Evolutionary conservation across 2,113 vertebrate species (phyloP), one percentile per base, ranked within the genome.

Genomic region (Erythrolamprus reginae): DNA sequence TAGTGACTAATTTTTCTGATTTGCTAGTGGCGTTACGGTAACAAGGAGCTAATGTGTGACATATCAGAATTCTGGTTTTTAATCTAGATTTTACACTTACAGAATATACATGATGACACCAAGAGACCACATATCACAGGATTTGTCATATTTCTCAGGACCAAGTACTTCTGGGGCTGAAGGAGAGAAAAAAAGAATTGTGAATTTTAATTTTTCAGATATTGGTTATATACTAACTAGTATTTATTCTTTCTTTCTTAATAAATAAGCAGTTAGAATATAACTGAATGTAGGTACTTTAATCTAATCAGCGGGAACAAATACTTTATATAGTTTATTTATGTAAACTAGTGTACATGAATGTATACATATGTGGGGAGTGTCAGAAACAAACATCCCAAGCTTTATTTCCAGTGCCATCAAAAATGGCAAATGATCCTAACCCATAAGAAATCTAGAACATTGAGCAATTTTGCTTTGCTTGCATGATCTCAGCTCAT

Each of bases 81-180:
- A 87, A 70, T 51, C 24, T 13, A 61, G 19, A 42, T 70, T 90
- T 94, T 89, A 93, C 94, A 99, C 99, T 99, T 95, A 99, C 99
- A 99, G 98, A 93, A 99, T 99, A 88, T 99, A 99, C 97, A 98
- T 99, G 96, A 99, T 99, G 95, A 99, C 99, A 0, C 99, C 99
- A 96, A 99, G 96, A 0, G 99, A 99, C 99, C 99, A 99, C 99
- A 99, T 99, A 96, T 99, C 99, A 95, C 99, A 99, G 0, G 99
- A 99, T 93, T 98, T 99, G 97, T 99, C 99, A 53, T 99, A 99
- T 92, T 99, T 99, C 96, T 99, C 99, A 52, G 99, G 99, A 90
- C 99, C 99, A 89, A 99, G 97, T 92, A 99, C 99, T 96, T 99
- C 99, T 26, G 99, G 99, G 90, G 99, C 99, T 99, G 95, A 56